Percentiles rank a stretch among this genome's conserved stretches.
Evolutionary conservation across 2,797 vertebrate species (phyloP).

Genomic region (Sebastes steindachneri): DNA sequence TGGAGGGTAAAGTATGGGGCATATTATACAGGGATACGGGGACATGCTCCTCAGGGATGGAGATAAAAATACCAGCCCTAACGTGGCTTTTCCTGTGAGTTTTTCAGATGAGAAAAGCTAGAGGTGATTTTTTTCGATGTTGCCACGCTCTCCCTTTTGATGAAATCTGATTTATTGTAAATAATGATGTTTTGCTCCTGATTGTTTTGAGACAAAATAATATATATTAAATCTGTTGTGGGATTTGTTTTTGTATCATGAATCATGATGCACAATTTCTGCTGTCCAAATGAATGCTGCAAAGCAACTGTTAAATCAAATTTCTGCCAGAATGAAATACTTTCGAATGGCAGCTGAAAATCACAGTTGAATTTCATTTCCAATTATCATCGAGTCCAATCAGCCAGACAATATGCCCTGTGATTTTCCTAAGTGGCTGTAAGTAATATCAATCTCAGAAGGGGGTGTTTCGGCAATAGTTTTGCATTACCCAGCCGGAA

Average conservation of each 20-base stretch:
- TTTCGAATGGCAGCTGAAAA: constrained; percentile 16
- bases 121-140: neutral
- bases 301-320: constrained; percentile 18
- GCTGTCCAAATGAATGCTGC: constrained; percentile 8
- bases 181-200: constrained; percentile 32
- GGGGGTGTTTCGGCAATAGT: neutral
- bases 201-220: constrained; percentile 36
- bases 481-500: constrained; percentile 5
- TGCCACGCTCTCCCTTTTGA: constrained; percentile 3
- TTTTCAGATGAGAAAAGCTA: constrained; percentile 14
- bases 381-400: neutral
- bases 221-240: constrained; percentile 19
- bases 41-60: constrained; percentile 33
- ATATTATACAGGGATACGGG: constrained; percentile 32
- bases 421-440: constrained; percentile 2
- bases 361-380: constrained; percentile 34
- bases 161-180: constrained; percentile 32
- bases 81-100: neutral
- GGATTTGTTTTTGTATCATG: constrained; percentile 21
- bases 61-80: constrained; percentile 27
- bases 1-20: constrained; percentile 31
- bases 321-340: constrained; percentile 24
- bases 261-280: neutral
- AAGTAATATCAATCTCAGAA: neutral
- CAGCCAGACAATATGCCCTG: neutral